Conservation (phyloP, 64 coral and sea anemone species). For the Catalaphyllia jardinei region DNA sequence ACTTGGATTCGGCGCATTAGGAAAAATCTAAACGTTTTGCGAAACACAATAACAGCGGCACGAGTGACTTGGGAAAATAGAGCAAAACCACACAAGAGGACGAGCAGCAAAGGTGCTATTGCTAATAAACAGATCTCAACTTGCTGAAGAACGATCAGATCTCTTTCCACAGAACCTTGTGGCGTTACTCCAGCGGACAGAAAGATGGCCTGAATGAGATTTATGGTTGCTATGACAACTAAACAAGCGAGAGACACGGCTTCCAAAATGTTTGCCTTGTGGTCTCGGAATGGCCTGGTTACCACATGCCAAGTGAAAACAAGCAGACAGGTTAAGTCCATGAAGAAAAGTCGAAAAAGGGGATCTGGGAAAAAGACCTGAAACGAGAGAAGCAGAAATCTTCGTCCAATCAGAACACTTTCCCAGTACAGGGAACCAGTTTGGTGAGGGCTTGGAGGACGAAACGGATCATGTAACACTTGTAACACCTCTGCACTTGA, state of each 20-base stretch:
- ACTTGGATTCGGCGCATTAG: neutral
- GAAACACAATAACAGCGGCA: neutral
- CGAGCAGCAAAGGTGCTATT: constrained; percentile 25
- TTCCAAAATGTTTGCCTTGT: constrained; percentile 60
- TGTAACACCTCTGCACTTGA: constrained; percentile 20
- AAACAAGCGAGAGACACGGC: constrained; percentile 40
- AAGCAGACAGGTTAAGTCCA: constrained; percentile 44
- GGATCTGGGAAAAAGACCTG: constrained; percentile 71
- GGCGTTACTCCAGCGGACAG: constrained; percentile 45
- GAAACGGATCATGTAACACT: constrained; percentile 68
- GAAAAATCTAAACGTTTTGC: neutral
- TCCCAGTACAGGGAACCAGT: constrained; percentile 77
- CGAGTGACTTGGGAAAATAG: constrained; percentile 58
- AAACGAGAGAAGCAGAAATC: constrained; percentile 65
- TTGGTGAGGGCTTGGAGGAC: constrained; percentile 18
- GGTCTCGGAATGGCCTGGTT: constrained; percentile 49
- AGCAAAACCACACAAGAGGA: constrained; percentile 11
- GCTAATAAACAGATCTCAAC: constrained; percentile 50
- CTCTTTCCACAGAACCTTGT: constrained; percentile 8
- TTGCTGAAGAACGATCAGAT: constrained; percentile 25
- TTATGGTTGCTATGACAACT: constrained; percentile 61
- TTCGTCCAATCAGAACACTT: constrained; percentile 75
- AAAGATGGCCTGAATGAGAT: constrained; percentile 42
- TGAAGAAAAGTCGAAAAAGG: constrained; percentile 57
- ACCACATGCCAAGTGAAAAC: constrained; percentile 41